Percentiles rank a stretch among this genome's conserved stretches.
Conservation (phyloP, 2,113 vertebrate genomes). For the Caranx ignobilis region DNA sequence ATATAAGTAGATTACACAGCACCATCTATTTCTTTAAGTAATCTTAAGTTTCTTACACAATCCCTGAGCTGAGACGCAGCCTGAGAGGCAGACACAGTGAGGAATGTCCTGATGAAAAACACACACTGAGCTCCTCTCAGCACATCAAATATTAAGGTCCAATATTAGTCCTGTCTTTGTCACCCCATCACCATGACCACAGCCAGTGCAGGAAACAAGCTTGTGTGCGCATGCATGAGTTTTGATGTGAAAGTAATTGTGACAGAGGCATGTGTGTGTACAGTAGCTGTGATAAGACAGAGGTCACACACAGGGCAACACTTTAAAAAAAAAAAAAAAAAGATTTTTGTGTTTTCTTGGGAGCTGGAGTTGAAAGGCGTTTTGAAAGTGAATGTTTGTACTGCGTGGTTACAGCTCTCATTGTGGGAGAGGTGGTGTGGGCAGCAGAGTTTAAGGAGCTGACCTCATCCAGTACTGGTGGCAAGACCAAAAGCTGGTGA, state of each 20-base stretch:
- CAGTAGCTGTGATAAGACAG: slow-evolving; percentile 49
- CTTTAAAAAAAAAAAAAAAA: slow-evolving; percentile 19
- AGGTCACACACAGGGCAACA: slow-evolving; percentile 52
- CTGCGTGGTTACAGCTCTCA: slow-evolving; percentile 18
- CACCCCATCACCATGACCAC: slow-evolving; percentile 90
- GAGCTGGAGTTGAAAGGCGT: background rate
- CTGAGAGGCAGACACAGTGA: slow-evolving; percentile 17
- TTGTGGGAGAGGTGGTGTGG: slow-evolving; percentile 6
- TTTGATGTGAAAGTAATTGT: slow-evolving; percentile 46
- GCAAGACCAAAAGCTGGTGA: slow-evolving; percentile 21
- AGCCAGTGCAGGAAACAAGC: slow-evolving; percentile 75
- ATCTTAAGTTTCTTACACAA: slow-evolving; percentile 61
- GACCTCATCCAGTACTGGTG: slow-evolving; percentile 66
- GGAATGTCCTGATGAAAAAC: slow-evolving; percentile 62
- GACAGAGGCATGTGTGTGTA: slow-evolving; percentile 15
- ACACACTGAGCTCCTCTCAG: slow-evolving; percentile 68
- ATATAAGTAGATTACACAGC: slow-evolving; percentile 69
- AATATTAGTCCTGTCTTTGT: slow-evolving; percentile 93
- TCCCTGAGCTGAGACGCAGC: slow-evolving; percentile 39
- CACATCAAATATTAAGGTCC: slow-evolving; percentile 97
- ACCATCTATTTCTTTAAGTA: slow-evolving; percentile 72
- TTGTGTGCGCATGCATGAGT: slow-evolving; percentile 37
- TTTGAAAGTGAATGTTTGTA: slow-evolving; percentile 46
- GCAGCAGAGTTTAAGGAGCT: slow-evolving; percentile 11
- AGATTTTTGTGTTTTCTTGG: slow-evolving; percentile 1